Conservation (phyloP, 2,888 invertebrate species). For the Drosophila phalerata region DNA sequence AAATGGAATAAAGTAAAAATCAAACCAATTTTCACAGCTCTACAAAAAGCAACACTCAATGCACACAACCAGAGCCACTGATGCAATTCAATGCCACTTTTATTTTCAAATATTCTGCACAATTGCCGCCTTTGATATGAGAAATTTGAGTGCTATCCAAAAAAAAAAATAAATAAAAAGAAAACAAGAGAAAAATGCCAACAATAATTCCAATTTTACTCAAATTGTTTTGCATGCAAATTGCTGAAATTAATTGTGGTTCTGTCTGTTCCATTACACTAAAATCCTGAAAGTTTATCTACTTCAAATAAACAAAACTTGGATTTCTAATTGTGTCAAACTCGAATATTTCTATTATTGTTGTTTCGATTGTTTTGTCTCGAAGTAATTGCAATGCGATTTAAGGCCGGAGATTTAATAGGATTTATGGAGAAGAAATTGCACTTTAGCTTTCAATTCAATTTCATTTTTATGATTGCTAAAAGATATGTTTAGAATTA, state of each 20-base stretch:
- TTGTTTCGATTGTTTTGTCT: slow-evolving; percentile 12
- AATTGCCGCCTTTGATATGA: slow-evolving; percentile 49
- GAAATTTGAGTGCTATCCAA: slow-evolving; percentile 6
- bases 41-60: slow-evolving; percentile 69
- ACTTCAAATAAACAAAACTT: neutral
- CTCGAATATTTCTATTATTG: neutral
- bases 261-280: slow-evolving; percentile 24
- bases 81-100: slow-evolving; percentile 78
- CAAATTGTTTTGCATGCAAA: slow-evolving; percentile 69
- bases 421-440: slow-evolving; percentile 9
- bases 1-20: neutral
- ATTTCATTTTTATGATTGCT: neutral
- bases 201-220: slow-evolving; percentile 7
- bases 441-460: slow-evolving; percentile 28
- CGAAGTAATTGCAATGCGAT: neutral
- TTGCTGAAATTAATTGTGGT: slow-evolving; percentile 61
- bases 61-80: slow-evolving; percentile 83
- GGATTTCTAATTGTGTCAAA: neutral
- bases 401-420: slow-evolving; percentile 7
- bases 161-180: neutral
- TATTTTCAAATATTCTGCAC: slow-evolving; percentile 34
- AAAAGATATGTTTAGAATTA: neutral
- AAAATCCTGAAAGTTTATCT: neutral
- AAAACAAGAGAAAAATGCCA: neutral
- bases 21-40: slow-evolving; percentile 21